Conservation (phyloP, 2,113 vertebrate species). For the Brachyhypopomus gauderio region DNA sequence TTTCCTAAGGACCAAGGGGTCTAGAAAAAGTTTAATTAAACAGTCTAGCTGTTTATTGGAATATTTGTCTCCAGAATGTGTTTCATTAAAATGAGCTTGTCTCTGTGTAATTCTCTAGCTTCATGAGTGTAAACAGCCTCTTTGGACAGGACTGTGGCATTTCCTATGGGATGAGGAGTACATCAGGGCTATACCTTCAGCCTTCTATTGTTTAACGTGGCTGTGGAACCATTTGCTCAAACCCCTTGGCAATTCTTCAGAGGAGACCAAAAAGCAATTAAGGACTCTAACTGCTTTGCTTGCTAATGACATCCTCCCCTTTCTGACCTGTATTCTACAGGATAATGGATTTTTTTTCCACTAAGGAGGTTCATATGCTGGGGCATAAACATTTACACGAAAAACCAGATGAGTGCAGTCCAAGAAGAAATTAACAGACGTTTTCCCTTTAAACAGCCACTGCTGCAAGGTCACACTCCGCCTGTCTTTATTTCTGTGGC, state of each 20-base stretch:
- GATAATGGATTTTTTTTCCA: too few species aligned
- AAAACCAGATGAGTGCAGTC: too few species aligned
- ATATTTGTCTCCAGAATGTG: too few species aligned
- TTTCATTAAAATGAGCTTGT: neutral
- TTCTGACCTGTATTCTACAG: neutral
- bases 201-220: neutral
- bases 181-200: neutral
- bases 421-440: too few species aligned
- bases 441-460: too few species aligned
- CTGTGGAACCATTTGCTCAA: neutral
- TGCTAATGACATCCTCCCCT: neutral
- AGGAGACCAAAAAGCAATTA: neutral
- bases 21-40: too few species aligned
- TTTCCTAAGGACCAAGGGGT: too few species aligned
- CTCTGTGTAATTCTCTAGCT: conserved; percentile 1
- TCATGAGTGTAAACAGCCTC: neutral
- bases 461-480: too few species aligned
- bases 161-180: neutral
- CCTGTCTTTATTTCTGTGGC: too few species aligned
- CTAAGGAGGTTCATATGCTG: too few species aligned
- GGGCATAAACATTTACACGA: too few species aligned
- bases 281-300: neutral
- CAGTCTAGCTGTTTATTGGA: too few species aligned
- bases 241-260: neutral
- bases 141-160: neutral